Percentiles rank a stretch among this genome's conserved stretches.
phyloP scores from a whole-genome alignment of 2,888 invertebrate genomes.

The Synanthedon andrenaeformis region DNA sequence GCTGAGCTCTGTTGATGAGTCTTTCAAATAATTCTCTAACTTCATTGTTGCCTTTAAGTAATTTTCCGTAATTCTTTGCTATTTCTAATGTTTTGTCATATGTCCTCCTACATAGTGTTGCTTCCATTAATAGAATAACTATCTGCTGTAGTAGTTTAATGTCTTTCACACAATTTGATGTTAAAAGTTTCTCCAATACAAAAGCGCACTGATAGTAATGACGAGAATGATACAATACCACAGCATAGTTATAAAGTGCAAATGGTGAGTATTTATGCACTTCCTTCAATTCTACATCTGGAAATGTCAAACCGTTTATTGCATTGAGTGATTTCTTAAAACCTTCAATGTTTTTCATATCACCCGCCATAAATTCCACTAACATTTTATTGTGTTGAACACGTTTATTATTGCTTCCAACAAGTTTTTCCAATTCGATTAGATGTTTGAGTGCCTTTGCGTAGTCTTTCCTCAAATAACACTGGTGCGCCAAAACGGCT shows the following conservation, averaged over 20 bases:
- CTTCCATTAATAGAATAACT: slow-evolving; percentile 49
- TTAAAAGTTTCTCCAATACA: slow-evolving; percentile 47
- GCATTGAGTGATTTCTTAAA: slow-evolving; percentile 77
- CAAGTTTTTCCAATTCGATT: slow-evolving; percentile 72
- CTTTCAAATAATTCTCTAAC: slow-evolving; percentile 45
- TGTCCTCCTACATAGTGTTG: slow-evolving; percentile 52
- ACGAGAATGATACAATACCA: slow-evolving; percentile 80
- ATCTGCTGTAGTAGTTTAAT: slow-evolving; percentile 43
- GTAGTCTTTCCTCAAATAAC: slow-evolving; percentile 76
- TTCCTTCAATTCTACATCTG: slow-evolving; percentile 51
- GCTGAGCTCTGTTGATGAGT: slow-evolving; percentile 47
- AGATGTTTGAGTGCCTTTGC: slow-evolving; percentile 71
- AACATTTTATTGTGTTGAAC: slow-evolving; percentile 87
- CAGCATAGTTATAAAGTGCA: slow-evolving; percentile 82
- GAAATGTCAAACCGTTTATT: slow-evolving; percentile 66
- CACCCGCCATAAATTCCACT: slow-evolving; percentile 81
- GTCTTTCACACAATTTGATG: slow-evolving; percentile 47
- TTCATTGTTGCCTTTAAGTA: slow-evolving; percentile 40
- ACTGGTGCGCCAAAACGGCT: slow-evolving; percentile 70
- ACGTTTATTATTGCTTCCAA: slow-evolving; percentile 76
- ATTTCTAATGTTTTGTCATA: slow-evolving; percentile 53
- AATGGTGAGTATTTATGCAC: slow-evolving; percentile 29
- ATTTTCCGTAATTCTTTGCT: slow-evolving; percentile 44
- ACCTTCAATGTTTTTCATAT: slow-evolving; percentile 78
- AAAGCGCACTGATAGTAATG: slow-evolving; percentile 77